Base-by-base conservation (phyloP, 2,888 invertebrate genomes). In the Brachyopa scutellaris region DNA sequence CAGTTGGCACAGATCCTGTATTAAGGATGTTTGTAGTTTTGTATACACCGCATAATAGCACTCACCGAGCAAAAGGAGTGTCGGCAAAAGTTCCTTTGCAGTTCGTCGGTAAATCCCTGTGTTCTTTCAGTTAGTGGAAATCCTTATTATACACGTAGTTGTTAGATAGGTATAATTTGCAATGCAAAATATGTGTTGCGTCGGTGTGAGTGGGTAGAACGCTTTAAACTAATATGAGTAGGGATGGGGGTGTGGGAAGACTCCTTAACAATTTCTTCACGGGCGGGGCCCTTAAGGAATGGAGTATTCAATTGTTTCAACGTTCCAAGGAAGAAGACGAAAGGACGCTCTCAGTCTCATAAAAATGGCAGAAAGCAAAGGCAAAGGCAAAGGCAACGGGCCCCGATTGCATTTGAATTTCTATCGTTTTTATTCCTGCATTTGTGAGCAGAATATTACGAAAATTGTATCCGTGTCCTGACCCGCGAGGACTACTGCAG, bases 41-140 rank as follows among this genome's bases (percentile, higher is more conserved):
- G 76, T 80, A 19, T 69, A 80, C 76, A 76, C 80, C 80, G 64
- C 80, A 80, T 69, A 76, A 80, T 76, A 62, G 80, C 76, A 76
- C 69, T 80, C 47, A 55, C 40, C 17, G 13, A 33, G 42, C 36
- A 13, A 29, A 55, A 8, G 26, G 6, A 26, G 62, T 47, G 49
- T 69, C 8, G 62, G 38, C 23, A 66, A 72, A 76, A 76, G 36
- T 61, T 77, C 31, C 59, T 42, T 31, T 6, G 45, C 53, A 49
- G 40, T 62, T 62, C 31, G 61, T 21, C 19, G 40, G 53, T 40
- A 67, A 76, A 69, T 76, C 69, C 76, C 53, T 29, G 59, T 53
- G 57, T 53, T 59, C 59, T 17, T 62, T 77, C 55, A 47, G 73
- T 74, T 72, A 59, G 66, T 55, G 62, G 21, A 82, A 82, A 77